Conservation (phyloP, 2,797 vertebrate species). For the Sciaenops ocellatus region DNA sequence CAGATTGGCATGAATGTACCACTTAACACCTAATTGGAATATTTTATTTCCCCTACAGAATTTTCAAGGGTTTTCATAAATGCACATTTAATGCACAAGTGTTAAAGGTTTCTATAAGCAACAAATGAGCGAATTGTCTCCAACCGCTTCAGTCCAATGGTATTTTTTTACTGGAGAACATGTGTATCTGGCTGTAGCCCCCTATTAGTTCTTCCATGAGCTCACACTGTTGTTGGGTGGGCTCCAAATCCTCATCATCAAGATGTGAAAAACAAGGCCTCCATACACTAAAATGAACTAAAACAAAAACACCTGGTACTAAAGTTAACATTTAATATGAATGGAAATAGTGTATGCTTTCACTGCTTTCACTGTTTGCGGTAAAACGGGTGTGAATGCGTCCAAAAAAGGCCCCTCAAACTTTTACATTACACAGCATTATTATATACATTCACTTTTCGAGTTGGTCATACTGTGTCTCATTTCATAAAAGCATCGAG, state of each 20-base stretch:
- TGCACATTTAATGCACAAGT: constrained; percentile 14
- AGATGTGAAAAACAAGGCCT: constrained; percentile 47
- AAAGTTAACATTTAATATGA: constrained; percentile 50
- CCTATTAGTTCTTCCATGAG: constrained; percentile 77
- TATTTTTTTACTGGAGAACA: constrained; percentile 41
- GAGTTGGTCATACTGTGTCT: not conserved
- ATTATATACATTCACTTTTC: not conserved
- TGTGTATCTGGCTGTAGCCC: constrained; percentile 39
- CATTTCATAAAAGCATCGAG: not conserved
- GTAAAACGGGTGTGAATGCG: constrained; percentile 10
- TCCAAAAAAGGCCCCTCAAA: constrained; percentile 25
- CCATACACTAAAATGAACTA: constrained; percentile 42
- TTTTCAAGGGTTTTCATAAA: constrained; percentile 23
- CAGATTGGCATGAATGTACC: constrained; percentile 30
- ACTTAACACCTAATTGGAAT: constrained; percentile 36
- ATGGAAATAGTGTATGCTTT: constrained; percentile 33
- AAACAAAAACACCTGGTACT: constrained; percentile 67
- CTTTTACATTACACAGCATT: constrained; percentile 7
- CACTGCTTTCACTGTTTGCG: constrained; percentile 17
- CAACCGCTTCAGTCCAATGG: constrained; percentile 39
- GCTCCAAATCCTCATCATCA: constrained; percentile 52
- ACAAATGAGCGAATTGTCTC: constrained; percentile 35
- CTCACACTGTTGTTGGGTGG: constrained; percentile 61
- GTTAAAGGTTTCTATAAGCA: constrained; percentile 43
- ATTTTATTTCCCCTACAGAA: constrained; percentile 37